These are phyloP conservation scores for Ptiloglossa arizonensis DNA, from an alignment of 1,140 invertebrate species.

Conservation along the genomic window DNA sequence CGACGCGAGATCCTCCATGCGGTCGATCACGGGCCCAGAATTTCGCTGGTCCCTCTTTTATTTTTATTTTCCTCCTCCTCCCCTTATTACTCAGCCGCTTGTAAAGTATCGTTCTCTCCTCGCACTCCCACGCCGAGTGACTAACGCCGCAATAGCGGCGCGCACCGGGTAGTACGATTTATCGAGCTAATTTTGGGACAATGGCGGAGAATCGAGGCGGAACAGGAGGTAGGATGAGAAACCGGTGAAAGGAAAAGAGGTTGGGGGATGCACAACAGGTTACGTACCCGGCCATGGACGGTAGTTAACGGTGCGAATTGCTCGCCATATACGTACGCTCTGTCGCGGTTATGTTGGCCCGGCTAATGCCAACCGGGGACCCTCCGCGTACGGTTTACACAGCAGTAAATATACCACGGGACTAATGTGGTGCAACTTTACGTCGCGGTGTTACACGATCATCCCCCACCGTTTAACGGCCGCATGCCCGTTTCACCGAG, in stretches of 20 bases:
- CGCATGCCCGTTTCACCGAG: neutral
- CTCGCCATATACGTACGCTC: constrained; percentile 68
- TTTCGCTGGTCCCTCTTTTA: constrained; percentile 13
- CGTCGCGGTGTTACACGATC: constrained; percentile 62
- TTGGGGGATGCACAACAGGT: constrained; percentile 43
- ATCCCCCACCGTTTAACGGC: constrained; percentile 54
- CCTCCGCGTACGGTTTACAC: constrained; percentile 45
- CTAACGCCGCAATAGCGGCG: neutral
- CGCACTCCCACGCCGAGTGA: constrained; percentile 22
- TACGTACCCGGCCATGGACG: constrained; percentile 41
- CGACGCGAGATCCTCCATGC: neutral
- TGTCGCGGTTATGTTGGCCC: constrained; percentile 64
- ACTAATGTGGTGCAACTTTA: constrained; percentile 75
- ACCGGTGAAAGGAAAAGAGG: constrained; percentile 41
- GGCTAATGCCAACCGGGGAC: constrained; percentile 57
- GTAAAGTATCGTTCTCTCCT: neutral
- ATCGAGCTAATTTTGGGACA: constrained; percentile 75
- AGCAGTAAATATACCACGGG: constrained; percentile 73
- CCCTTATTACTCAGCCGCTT: neutral
- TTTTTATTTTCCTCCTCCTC: too few species aligned
- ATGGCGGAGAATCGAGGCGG: constrained; percentile 45
- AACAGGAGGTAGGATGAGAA: constrained; percentile 11
- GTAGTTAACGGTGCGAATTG: constrained; percentile 71
- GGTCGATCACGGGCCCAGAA: neutral
- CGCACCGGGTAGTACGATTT: constrained; percentile 58